Percentiles rank a stretch among this genome's conserved stretches.
Conservation (phyloP, 2,113 vertebrate species). For the Macrotis lagotis region DNA sequence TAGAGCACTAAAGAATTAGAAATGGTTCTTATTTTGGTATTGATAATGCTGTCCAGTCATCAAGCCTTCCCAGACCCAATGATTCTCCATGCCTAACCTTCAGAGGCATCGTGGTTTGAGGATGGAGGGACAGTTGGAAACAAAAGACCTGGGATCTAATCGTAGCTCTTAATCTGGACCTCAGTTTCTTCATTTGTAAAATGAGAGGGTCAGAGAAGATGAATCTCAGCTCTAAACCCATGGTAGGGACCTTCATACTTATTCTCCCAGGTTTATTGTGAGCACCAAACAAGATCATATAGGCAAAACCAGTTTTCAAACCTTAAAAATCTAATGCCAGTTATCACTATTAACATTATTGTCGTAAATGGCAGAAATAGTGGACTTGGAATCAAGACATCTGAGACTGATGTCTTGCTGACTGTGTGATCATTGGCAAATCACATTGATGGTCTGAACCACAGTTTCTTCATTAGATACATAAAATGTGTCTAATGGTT, state of each 20-base stretch:
- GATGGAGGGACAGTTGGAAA: not conserved
- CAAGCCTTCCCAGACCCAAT: not conserved
- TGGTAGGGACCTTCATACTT: not conserved
- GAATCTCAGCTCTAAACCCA: not conserved
- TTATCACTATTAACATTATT: not conserved
- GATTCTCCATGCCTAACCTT: no score
- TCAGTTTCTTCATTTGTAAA: not conserved
- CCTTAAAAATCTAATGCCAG: not conserved
- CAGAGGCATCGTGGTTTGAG: not conserved
- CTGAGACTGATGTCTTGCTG: not conserved
- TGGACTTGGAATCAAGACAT: not conserved
- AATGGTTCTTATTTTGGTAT: no score
- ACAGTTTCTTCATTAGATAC: not conserved
- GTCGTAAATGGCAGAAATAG: not conserved
- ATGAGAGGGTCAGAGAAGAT: not conserved
- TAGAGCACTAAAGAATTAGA: no score
- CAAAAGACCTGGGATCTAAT: not conserved
- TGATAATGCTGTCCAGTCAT: not conserved
- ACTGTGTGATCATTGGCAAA: not conserved
- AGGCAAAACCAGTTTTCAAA: not conserved
- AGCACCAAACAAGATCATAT: not conserved
- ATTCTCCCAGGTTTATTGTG: not conserved
- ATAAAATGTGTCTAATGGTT: not conserved
- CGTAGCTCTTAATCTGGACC: not conserved
- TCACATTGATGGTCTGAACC: not conserved